Evolutionary conservation across 2,113 vertebrate species (phyloP), one percentile per base, ranked within the genome.

Genomic region (Xyliphius kryptos): DNA sequence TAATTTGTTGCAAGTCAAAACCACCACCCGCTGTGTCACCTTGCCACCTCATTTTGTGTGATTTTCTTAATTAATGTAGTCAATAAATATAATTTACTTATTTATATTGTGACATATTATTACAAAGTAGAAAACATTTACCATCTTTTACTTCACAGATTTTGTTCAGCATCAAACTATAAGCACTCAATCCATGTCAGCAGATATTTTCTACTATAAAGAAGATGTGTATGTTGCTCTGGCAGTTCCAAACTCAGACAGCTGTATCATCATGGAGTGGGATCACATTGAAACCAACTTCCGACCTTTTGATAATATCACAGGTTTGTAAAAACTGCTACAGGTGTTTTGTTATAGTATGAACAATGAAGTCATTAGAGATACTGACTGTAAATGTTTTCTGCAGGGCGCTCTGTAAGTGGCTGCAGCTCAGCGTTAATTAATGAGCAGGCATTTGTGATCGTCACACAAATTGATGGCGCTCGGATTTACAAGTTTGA

Each of bases 271-370:
- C 63, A 83, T 98, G 81, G 92, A 99, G 76, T 99, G 96, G 96
- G 95, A 98, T 77, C 94, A 98, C 81, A 90, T 99, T 44, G 96
- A 99, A 75, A 91, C 91, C 86, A 92, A 97, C 66, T 98, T 97
- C 87, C 89, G 96, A 76, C 93, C 89, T 72, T 97, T 97, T 0
- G 94, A 98, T 81, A 97, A 97, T 17, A 98, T 99, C 69, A 96
- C 94, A 90, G 96, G 95, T 99, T 81, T 26, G 82, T 62, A 11
- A 44, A 13, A 56, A 9, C 6, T 1, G 11, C 7, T 15, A 7
- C 13, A 46, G 13, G 15, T 6, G 6, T 15, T 46, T 15, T 26
- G 20, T 2, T 43, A 11, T 54, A 12, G 26, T 32, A 32, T 32
- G 26, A 32, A 32, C 26, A 32, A 32, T 32, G 26, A 32, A 32